Evolutionary conservation across 2,888 invertebrate species (phyloP).

Genomic region (Dicyrtomina minuta): DNA sequence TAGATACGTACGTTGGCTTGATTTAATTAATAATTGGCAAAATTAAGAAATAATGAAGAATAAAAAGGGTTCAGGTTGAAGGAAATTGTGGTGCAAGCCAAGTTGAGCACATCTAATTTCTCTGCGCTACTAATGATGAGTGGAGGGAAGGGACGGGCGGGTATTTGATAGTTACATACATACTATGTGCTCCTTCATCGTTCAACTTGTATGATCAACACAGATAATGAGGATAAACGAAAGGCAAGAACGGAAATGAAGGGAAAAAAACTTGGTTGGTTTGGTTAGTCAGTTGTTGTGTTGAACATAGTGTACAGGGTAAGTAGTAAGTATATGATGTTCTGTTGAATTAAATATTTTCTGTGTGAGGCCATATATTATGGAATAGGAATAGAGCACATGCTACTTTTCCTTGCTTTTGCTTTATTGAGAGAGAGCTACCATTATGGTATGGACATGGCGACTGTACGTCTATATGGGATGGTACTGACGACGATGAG

Average conservation of each 20-base stretch:
- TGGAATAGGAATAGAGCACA: too few relatives aligned
- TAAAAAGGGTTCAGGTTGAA: conserved; percentile 24
- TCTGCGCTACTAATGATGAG: conserved; percentile 34
- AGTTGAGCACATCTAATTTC: conserved; percentile 21
- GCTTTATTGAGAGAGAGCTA: too few relatives aligned
- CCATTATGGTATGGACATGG: too few relatives aligned
- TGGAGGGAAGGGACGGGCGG: conserved; percentile 18
- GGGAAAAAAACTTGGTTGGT: conserved; percentile 11
- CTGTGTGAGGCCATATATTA: background rate
- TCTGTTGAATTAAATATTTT: background rate
- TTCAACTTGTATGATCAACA: conserved; percentile 1
- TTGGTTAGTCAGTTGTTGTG: background rate
- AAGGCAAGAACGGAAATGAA: conserved; percentile 20
- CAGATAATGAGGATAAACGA: conserved; percentile 12
- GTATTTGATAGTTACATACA: conserved; percentile 1
- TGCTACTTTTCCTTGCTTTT: too few relatives aligned
- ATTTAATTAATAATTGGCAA: too few relatives aligned
- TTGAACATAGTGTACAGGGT: background rate
- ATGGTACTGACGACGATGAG: background rate
- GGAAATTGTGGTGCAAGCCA: conserved; percentile 3
- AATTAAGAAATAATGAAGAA: background rate
- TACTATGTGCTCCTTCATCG: background rate
- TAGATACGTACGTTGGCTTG: too few relatives aligned
- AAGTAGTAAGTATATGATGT: too few relatives aligned
- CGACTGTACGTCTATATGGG: background rate